These are phyloP conservation scores for Spatulosminthurus flaviceps DNA, from an alignment of 2,888 invertebrate species.

Conservation along the genomic window DNA sequence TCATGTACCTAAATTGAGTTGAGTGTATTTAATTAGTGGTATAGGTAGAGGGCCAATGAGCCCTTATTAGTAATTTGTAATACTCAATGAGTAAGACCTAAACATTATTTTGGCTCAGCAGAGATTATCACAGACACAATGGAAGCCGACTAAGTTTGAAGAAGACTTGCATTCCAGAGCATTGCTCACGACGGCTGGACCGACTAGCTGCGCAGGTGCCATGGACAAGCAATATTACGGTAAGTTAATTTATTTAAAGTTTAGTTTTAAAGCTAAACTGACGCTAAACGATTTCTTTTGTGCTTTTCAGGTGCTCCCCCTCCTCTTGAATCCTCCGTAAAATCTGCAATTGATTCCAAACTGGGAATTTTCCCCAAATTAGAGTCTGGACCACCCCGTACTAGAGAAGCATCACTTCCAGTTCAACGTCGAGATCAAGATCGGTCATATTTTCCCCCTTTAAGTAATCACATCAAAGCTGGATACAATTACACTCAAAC, in stretches of 20 bases:
- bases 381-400: not conserved
- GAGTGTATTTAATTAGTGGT: no score
- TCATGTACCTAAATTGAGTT: no score
- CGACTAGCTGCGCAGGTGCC: not conserved
- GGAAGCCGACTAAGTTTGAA: not conserved
- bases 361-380: not conserved
- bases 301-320: slow-evolving; percentile 23
- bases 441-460: not conserved
- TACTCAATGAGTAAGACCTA: no score
- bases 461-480: slow-evolving; percentile 25
- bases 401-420: not conserved
- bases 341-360: slow-evolving; percentile 15
- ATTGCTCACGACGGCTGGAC: not conserved
- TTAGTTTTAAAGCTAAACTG: no score
- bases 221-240: slow-evolving; percentile 36
- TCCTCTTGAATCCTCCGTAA: not conserved
- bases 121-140: not conserved
- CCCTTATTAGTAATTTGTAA: no score
- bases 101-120: not conserved
- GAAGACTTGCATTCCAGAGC: slow-evolving; percentile 27
- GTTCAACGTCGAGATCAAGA: not conserved
- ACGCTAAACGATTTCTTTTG: no score
- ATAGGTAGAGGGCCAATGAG: no score
- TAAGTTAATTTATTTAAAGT: slow-evolving; percentile 1
- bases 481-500: slow-evolving; percentile 2